A percentile compares a stretch with the other conserved stretches of the same genome.
Conservation (phyloP, 2,113 vertebrate species). For the Pangasianodon gigas region DNA sequence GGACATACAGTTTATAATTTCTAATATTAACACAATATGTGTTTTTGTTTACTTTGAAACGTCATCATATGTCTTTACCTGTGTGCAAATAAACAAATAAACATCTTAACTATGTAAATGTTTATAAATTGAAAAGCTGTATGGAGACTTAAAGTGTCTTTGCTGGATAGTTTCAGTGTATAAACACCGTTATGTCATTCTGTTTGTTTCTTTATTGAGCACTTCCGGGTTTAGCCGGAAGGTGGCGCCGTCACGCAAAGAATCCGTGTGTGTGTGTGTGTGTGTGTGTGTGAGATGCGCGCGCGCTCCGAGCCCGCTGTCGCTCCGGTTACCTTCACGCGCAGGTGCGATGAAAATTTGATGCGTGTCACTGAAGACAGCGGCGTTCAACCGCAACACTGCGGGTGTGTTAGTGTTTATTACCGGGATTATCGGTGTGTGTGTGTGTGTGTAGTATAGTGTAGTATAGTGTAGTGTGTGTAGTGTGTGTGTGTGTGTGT, state of each 20-base stretch:
- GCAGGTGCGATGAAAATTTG: slow-evolving; percentile 44
- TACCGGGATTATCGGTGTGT: not conserved
- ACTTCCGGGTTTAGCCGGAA: not conserved
- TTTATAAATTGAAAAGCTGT: not conserved
- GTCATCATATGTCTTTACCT: not conserved
- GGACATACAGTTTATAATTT: not conserved
- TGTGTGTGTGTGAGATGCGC: not conserved
- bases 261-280: not conserved
- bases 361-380: slow-evolving; percentile 37
- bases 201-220: not conserved
- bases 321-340: slow-evolving; percentile 40
- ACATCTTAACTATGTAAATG: not conserved
- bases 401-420: not conserved
- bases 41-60: not conserved
- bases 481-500: not conserved
- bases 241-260: slow-evolving; percentile 22
- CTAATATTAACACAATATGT: not conserved
- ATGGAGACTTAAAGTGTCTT: not conserved
- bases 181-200: not conserved
- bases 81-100: not conserved
- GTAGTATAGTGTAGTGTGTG: too few relatives aligned
- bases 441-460: not conserved
- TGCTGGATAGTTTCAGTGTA: not conserved
- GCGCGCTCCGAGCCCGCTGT: slow-evolving; percentile 1
- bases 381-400: not conserved